phyloP scores from a whole-genome alignment of 37 sponge, comb jelly and placozoan species.

The Theonella swinhoei region DNA sequence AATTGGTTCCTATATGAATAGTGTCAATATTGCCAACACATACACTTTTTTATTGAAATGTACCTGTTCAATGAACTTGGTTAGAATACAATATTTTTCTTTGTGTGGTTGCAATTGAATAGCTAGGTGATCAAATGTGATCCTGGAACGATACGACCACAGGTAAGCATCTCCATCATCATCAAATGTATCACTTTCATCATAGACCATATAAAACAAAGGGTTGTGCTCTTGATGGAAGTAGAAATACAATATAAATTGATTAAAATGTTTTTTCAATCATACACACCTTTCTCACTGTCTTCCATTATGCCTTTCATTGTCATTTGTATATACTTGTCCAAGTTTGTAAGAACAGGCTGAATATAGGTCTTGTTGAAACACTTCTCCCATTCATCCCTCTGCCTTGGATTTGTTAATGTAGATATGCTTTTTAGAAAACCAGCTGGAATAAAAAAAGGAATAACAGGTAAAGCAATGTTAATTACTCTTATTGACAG shows the following conservation, averaged over 20 bases:
- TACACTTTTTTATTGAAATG: too few species aligned
- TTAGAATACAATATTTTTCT: too few species aligned
- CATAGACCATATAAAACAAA: conserved; percentile 18
- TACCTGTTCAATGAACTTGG: too few species aligned
- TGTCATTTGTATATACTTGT: too few species aligned
- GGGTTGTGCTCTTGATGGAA: too few species aligned
- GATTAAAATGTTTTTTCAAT: neutral
- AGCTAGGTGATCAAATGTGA: conserved; percentile 70
- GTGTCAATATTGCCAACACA: neutral
- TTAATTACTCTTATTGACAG: neutral
- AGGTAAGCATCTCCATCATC: conserved; percentile 36
- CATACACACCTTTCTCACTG: too few species aligned
- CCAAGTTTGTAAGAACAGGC: too few species aligned
- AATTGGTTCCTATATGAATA: conserved; percentile 14
- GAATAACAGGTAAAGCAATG: neutral
- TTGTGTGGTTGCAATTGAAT: too few species aligned
- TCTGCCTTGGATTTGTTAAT: conserved; percentile 12
- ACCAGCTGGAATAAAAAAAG: conserved; percentile 4
- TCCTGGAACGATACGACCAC: conserved; percentile 62
- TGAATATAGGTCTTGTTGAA: conserved; percentile 49
- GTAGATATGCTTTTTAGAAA: neutral
- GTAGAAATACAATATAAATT: neutral
- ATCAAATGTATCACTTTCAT: neutral
- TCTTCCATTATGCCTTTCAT: too few species aligned
- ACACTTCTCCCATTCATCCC: conserved; percentile 50